Evolutionary conservation across 2,888 invertebrate genomes (phyloP), one percentile per base, ranked within the genome.

Genomic region (Dryomyza anilis): DNA sequence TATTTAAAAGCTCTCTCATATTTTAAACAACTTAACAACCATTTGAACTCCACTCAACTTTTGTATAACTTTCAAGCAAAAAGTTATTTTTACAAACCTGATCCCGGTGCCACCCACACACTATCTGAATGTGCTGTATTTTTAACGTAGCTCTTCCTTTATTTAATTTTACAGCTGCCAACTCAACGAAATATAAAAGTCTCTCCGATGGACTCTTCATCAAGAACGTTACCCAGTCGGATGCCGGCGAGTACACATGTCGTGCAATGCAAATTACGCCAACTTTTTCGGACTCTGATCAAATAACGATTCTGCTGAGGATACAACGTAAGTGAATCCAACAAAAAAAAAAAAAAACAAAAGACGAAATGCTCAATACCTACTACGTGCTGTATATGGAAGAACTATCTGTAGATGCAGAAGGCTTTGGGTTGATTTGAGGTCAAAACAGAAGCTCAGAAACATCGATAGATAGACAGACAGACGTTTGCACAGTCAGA

Each of bases 221-320:
- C 72, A 83, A 81, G 72, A 86, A 86, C 72, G 85, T 87, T n/a
- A 83, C 84, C 23, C 81, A 85, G 70, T 80, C 83, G 39, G 87
- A 88, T 77, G 85, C 84, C 68, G 87, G 86, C 60, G 85, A 85
- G 70, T 88, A 87, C 74, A 84, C 84, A 55, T 88, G 88, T 76
- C 84, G 85, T 72, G 88, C 87, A 10, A 84, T 85, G 74, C 86
- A 87, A 73, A 81, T 84, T 58, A 84, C 84, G 58, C 78, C 82
- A 55, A 83, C 82, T 62, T 85, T 85, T 61, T 85, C 86, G 67
- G 85, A 85, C 70, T 81, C 87, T 33, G 81, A 84, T 71, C 85
- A 86, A 70, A 83, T 84, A 75, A 84, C 84, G 72, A 87, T 88
- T 72, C 80, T 83, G 67, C 79, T 88, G 67, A 83, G 85, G 74